These are phyloP conservation scores for Phalanger gymnotis DNA, from an alignment of 2,797 vertebrate genomes.

Conservation along the genomic window DNA sequence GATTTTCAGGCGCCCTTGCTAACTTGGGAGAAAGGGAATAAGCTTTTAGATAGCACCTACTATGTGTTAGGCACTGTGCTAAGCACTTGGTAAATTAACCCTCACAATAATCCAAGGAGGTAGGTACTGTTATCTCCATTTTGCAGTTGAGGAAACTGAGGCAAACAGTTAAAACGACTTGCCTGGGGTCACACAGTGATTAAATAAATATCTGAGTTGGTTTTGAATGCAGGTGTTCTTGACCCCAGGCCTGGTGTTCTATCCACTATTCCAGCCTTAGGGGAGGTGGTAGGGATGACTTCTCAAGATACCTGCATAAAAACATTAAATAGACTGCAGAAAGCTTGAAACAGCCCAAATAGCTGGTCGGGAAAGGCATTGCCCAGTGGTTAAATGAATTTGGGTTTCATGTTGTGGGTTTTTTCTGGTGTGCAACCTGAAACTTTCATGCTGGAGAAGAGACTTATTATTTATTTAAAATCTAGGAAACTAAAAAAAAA, in stretches of 20 bases:
- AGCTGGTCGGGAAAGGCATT: neutral
- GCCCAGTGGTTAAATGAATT: neutral
- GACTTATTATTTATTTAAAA: neutral
- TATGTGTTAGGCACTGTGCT: neutral
- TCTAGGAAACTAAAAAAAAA: neutral
- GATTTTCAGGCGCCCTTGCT: neutral
- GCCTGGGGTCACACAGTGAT: neutral
- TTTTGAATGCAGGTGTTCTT: neutral
- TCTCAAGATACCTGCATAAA: neutral
- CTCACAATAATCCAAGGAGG: neutral
- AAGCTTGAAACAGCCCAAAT: neutral
- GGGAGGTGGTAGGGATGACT: neutral
- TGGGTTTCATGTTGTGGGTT: neutral
- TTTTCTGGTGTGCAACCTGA: constrained; percentile 1
- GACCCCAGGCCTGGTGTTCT: neutral
- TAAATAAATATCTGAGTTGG: neutral
- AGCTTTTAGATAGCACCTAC: too few relatives aligned
- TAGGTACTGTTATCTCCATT: neutral
- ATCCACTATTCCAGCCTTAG: neutral
- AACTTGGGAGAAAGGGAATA: neutral
- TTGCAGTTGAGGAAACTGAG: neutral
- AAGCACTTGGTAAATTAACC: neutral
- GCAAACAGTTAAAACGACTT: neutral
- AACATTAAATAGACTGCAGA: neutral
- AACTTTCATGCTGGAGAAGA: neutral